phyloP scores from a whole-genome alignment of 2,888 invertebrate species.

The Gnatocerus cornutus region DNA sequence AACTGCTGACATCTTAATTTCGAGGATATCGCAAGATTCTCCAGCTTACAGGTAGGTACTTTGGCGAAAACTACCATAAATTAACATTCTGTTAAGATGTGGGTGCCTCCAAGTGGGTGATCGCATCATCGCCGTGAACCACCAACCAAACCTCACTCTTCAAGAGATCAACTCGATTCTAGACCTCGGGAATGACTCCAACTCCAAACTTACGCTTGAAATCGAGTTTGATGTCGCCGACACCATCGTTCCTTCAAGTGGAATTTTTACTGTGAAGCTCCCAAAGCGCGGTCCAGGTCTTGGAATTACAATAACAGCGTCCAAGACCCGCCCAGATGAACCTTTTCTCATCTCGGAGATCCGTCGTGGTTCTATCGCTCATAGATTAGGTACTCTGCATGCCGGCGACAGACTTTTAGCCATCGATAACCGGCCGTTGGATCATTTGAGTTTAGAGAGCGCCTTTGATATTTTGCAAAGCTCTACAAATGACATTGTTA shows the following conservation, averaged over 20 bases:
- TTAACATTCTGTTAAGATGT: conserved; percentile 71
- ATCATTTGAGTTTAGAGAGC: conserved; percentile 79
- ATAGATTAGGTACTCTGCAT: conserved; percentile 89
- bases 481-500: conserved; percentile 75
- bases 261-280: conserved; percentile 92
- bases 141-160: conserved; percentile 79
- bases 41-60: conserved; percentile 74
- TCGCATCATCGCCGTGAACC: conserved; percentile 88
- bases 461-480: conserved; percentile 79
- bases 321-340: conserved; percentile 76
- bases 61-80: not conserved
- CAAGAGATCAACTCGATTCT: conserved; percentile 75
- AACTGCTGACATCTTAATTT: conserved; percentile 70
- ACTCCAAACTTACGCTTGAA: conserved; percentile 83
- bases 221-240: conserved; percentile 94
- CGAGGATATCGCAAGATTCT: conserved; percentile 73
- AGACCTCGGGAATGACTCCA: conserved; percentile 71
- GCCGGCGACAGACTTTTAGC: conserved; percentile 91
- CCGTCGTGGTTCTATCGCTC: conserved; percentile 84
- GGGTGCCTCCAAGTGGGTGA: conserved; percentile 87
- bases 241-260: conserved; percentile 91
- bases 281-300: conserved; percentile 85
- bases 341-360: conserved; percentile 92
- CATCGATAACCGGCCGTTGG: conserved; percentile 88
- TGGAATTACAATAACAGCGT: conserved; percentile 89